phyloP scores from a whole-genome alignment of 1,140 invertebrate species.

The Amyelois transitella region DNA sequence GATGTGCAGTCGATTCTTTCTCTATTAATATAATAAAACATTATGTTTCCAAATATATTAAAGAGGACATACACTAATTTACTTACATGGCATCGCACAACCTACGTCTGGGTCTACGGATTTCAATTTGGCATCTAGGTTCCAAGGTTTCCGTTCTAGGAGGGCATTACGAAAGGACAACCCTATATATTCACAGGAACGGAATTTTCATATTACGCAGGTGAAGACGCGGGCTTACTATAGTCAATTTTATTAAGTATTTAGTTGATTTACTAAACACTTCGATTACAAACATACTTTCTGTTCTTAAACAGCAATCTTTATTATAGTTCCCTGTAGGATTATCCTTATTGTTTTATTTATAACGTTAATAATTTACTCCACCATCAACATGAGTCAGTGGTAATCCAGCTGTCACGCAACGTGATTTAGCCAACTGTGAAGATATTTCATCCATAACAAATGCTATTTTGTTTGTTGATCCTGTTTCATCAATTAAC shows the following conservation, averaged over 20 bases:
- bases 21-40: neutral
- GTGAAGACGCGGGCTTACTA: too few relatives aligned
- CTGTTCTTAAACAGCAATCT: neutral
- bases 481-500: neutral
- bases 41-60: too few relatives aligned
- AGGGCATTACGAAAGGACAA: too few relatives aligned
- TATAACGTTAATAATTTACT: neutral
- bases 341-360: neutral
- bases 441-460: neutral
- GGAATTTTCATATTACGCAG: too few relatives aligned
- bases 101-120: too few relatives aligned
- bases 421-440: neutral
- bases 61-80: too few relatives aligned
- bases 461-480: neutral
- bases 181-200: too few relatives aligned
- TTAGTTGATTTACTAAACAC: too few relatives aligned
- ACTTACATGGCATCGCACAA: too few relatives aligned
- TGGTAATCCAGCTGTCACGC: neutral
- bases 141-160: too few relatives aligned
- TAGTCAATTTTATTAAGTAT: too few relatives aligned
- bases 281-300: neutral
- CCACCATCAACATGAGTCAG: neutral
- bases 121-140: too few relatives aligned
- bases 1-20: neutral
- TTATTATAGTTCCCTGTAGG: neutral